phyloP scores from a whole-genome alignment of 2,113 vertebrate species.

The Manacus vitellinus region DNA sequence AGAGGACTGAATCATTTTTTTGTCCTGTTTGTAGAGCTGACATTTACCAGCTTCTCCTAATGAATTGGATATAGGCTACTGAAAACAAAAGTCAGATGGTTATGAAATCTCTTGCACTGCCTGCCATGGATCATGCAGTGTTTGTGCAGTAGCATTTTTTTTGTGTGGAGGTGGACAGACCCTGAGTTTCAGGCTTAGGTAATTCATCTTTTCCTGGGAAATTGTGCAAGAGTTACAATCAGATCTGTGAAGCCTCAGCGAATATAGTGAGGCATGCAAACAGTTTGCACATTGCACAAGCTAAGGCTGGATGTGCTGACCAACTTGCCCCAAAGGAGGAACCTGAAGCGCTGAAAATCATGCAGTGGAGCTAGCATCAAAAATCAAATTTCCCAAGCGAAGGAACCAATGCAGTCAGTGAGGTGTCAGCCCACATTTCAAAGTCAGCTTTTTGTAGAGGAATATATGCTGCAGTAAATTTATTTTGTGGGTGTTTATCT shows the following conservation, averaged over 20 bases:
- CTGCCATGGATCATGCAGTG: neutral
- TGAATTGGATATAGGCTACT: slow-evolving; percentile 11
- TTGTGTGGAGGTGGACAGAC: neutral
- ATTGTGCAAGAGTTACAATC: neutral
- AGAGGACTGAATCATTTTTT: slow-evolving; percentile 35
- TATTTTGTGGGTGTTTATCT: neutral
- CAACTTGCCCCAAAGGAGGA: neutral
- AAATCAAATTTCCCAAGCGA: neutral
- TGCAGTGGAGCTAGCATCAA: fast-evolving
- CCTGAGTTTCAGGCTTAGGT: neutral
- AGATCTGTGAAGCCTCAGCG: neutral
- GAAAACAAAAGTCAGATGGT: slow-evolving; percentile 20
- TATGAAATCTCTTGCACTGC: neutral
- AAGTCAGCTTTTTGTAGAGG: neutral
- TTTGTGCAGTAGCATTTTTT: neutral
- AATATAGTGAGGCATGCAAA: neutral
- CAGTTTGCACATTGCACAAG: fast-evolving
- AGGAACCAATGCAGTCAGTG: neutral
- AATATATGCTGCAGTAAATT: neutral
- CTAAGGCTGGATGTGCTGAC: neutral
- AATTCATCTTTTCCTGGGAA: neutral
- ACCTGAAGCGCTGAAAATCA: neutral
- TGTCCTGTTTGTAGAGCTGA: slow-evolving; percentile 28
- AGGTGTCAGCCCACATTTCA: neutral
- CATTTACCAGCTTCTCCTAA: slow-evolving; percentile 45